Evolutionary conservation across 2,797 vertebrate species (phyloP), one percentile per base, ranked within the genome.

Genomic region (Catostomus latipinnis): DNA sequence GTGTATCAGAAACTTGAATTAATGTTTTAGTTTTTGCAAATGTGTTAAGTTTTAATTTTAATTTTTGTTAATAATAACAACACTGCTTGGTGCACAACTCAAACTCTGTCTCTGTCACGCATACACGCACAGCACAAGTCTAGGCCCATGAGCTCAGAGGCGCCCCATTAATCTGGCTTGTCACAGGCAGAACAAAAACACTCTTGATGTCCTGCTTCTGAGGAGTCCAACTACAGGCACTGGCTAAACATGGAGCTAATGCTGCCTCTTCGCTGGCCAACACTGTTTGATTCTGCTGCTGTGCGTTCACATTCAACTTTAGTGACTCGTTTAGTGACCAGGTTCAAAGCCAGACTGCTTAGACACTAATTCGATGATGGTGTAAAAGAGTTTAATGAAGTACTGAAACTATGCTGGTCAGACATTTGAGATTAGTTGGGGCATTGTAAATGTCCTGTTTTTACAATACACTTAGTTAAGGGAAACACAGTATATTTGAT

Each of bases 131-230:
- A 60, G 54, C 57, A 9, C 58, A 61, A 57, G 16, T 78, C 66
- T 11, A 61, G 74, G 63, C 54, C 61, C 63, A 34, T 34, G 34
- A 34, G 34, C 34, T 34, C 4, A 43, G 66, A 65, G 73, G 81
- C 71, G 34, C 81, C 70, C 65, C 34, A 67, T 73, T 82, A 82
- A 82, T 82, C 81, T 78, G 75, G n/a, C 49, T 82, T 54, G 71
- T 78, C 76, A 78, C 56, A 6, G 48, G 62, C 75, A 82, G 76
- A 78, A 74, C 71, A 67, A 78, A 82, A 70, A 78, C 63, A 0
- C 48, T 62, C 9, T 6, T 56, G 75, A 50, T 49, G 54, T 49
- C 65, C 63, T 57, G 75, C 75, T 69, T 45, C 34, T 62, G 56
- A 78, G 48, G 48, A 70, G 68, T 54, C 34, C 70, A 80, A 49